Evolutionary conservation across 2,797 vertebrate species (phyloP).

Genomic region (Chelon labrosus): DNA sequence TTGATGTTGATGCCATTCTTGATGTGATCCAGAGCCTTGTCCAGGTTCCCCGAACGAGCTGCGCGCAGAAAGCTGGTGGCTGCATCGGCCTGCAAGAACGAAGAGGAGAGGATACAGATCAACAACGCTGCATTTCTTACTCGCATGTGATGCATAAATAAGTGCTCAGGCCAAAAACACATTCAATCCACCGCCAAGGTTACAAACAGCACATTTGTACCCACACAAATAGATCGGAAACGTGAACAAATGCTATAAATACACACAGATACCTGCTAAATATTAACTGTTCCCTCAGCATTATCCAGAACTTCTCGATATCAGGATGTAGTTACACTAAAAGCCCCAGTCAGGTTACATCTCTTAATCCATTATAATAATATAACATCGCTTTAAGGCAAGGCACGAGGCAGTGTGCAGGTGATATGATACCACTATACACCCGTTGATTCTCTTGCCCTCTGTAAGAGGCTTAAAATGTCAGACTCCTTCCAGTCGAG

Average conservation of each 20-base stretch:
- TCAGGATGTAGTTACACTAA: constrained; percentile 14
- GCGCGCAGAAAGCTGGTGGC: constrained; percentile 96
- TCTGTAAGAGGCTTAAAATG: constrained; percentile 49
- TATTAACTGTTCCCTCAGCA: constrained; percentile 4
- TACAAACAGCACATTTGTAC: not conserved
- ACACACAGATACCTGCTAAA: constrained; percentile 3
- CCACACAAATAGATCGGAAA: constrained; percentile 7
- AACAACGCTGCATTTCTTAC: not conserved
- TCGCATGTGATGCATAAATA: not conserved
- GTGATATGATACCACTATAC: constrained; percentile 11
- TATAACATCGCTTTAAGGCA: constrained; percentile 13
- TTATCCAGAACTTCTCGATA: not conserved
- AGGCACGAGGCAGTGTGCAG: constrained; percentile 7
- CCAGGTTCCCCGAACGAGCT: constrained; percentile 96
- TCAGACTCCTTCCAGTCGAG: constrained; percentile 55
- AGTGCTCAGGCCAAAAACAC: not conserved
- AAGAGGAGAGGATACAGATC: not conserved
- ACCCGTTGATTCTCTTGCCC: constrained; percentile 31
- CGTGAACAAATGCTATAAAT: not conserved
- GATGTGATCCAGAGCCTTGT: constrained; percentile 96
- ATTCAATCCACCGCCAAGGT: not conserved
- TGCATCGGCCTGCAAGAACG: constrained; percentile 88
- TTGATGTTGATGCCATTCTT: constrained; percentile 97
- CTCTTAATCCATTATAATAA: constrained; percentile 3
- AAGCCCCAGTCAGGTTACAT: constrained; percentile 15